Evolutionary conservation across 1,140 invertebrate genomes (phyloP), one percentile per base, ranked within the genome.

Genomic region (Drosophila arawakana): DNA sequence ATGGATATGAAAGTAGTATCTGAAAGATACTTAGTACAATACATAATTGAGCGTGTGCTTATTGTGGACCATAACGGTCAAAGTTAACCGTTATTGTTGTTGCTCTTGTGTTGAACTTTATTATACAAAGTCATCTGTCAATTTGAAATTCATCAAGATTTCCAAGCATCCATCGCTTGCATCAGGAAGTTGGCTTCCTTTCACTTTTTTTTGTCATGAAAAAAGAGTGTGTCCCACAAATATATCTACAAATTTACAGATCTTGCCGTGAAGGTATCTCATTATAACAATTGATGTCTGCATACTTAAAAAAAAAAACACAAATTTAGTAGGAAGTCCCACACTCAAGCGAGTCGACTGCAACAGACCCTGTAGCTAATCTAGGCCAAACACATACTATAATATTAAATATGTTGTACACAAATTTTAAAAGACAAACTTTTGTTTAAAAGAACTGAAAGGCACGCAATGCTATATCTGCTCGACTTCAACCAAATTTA

Each of bases 131-230:
- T 46, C 55, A 73, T 41, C 57, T 69, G 39, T 59, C 61, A 65
- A 59, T 60, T 55, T 30, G 15, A 11, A 52, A 50, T 39, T 75
- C 52, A 58, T 58, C 18, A 47, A 43, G 44, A 72, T 63, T 13
- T 39, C 15, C 57, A 59, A 37, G 10, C 44, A 30, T 21, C 13
- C 13, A 46, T 46, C 8, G 10, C 21, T 68, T 30, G 35, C 43
- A 67, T 55, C 90, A 91, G 90, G 90, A 91, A 91, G 83, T 78
- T 63, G 41, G 57, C 61, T 90, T 90, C 90, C 90, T 91, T 91
- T 91, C 90, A 91, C 90, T 91, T 91, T 91, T 13, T 47, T 25
- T 61, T 39, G n/a, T 18, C 34, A 30, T 54, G 15, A 57, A 11
- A 10, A 10, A 11, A 30, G 61, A 82, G 73, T 77, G 73, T 84